These are phyloP conservation scores for Myotis brandtii DNA, from an alignment of 2,113 vertebrate genomes.

Conservation along the genomic window DNA sequence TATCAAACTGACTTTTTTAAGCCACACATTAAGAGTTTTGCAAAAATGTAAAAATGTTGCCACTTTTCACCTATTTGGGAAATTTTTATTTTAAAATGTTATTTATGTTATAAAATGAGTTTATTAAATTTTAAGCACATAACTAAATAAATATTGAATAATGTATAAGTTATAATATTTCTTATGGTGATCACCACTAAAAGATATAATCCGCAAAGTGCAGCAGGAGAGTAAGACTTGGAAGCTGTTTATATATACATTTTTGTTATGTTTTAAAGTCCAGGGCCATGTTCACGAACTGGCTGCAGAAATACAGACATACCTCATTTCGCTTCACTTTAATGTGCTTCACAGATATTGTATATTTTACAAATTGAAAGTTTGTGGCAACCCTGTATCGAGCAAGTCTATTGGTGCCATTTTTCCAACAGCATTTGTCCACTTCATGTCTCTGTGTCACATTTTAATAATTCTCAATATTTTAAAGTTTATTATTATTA, in stretches of 20 bases:
- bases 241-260: not conserved
- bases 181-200: not conserved
- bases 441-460: not conserved
- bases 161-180: not conserved
- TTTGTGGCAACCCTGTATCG: too few species aligned
- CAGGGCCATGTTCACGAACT: not conserved
- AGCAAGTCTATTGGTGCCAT: not conserved
- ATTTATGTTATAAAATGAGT: not conserved
- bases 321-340: not conserved
- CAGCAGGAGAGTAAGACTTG: not conserved
- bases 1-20: not conserved
- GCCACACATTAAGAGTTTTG: not conserved
- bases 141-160: not conserved
- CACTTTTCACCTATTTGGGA: not conserved
- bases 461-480: not conserved
- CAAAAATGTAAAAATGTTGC: not conserved
- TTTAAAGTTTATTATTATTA: too few species aligned
- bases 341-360: not conserved
- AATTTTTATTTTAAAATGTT: slow-evolving; percentile 1
- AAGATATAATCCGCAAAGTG: not conserved
- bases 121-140: not conserved
- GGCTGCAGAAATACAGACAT: not conserved
- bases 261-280: not conserved
- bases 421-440: not conserved
- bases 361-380: not conserved